These are phyloP conservation scores for Parambassis ranga DNA, from an alignment of 2,797 vertebrate genomes.

Conservation along the genomic window DNA sequence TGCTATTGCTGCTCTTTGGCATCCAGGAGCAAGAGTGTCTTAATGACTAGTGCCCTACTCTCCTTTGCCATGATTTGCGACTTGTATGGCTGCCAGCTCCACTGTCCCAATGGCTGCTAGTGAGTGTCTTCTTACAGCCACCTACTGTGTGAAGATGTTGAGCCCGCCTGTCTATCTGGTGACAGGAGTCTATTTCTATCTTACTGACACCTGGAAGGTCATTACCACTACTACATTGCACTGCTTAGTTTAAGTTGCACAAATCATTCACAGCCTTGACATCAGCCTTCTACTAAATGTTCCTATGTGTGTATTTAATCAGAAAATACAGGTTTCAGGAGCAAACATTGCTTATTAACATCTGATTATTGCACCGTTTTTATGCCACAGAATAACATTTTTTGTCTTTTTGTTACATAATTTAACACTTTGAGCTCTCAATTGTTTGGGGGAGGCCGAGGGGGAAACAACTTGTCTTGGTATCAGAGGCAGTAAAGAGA, in stretches of 20 bases:
- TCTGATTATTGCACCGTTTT: slow-evolving; percentile 30
- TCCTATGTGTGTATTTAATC: not conserved
- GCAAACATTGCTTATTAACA: not conserved
- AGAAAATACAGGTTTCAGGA: no score
- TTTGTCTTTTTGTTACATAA: not conserved
- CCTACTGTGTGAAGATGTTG: slow-evolving; percentile 41
- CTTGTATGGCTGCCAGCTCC: not conserved
- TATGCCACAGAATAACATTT: slow-evolving; percentile 20
- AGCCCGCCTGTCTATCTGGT: slow-evolving; percentile 32
- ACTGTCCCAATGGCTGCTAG: slow-evolving; percentile 11
- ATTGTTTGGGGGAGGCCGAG: not conserved
- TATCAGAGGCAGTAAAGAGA: not conserved
- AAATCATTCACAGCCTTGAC: slow-evolving; percentile 4
- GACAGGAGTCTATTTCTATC: slow-evolving; percentile 64
- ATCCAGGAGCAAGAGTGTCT: slow-evolving; percentile 3
- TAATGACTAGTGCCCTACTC: not conserved
- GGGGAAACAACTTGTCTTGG: not conserved
- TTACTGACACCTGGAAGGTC: slow-evolving; percentile 48
- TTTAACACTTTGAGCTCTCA: not conserved
- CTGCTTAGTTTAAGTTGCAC: slow-evolving; percentile 14
- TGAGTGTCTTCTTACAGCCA: slow-evolving; percentile 57
- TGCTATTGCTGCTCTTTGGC: slow-evolving; percentile 11
- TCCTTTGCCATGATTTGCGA: not conserved
- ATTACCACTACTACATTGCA: slow-evolving; percentile 24
- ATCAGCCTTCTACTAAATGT: not conserved